Percentiles rank a stretch among this genome's conserved stretches.
Conservation (phyloP, 2,888 invertebrate genomes). For the Rapana venosa region DNA sequence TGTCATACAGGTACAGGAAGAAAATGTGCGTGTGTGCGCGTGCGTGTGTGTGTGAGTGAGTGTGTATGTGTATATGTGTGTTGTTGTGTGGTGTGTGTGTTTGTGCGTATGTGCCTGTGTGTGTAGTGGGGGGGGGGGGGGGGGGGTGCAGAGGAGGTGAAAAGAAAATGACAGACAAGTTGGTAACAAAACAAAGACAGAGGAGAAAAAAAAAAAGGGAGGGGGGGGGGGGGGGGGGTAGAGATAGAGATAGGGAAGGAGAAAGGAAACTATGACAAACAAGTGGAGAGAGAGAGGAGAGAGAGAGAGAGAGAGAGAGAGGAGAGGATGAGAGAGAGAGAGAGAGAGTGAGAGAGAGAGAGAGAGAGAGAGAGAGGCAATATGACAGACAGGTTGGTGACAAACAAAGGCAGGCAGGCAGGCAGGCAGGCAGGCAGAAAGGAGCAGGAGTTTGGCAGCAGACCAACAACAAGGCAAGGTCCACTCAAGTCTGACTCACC, state of each 20-base stretch:
- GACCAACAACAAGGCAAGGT: neutral
- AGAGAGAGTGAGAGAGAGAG: neutral
- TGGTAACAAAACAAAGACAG: neutral
- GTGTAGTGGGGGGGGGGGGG: no score
- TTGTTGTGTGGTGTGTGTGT: no score
- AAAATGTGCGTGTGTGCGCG: no score
- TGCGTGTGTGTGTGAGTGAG: no score
- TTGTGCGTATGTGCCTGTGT: no score
- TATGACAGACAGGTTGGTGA: neutral
- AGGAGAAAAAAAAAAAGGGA: neutral
- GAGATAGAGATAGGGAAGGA: neutral
- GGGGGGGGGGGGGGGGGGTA: neutral
- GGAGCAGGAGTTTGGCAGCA: neutral
- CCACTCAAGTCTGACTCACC: no score
- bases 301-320: neutral
- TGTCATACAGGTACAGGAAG: no score
- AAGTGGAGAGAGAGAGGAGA: neutral
- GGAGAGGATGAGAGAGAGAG: neutral
- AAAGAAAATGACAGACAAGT: neutral
- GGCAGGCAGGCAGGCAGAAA: neutral
- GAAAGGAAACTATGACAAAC: neutral
- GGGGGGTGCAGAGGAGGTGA: neutral
- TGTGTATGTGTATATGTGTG: no score
- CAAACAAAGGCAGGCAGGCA: neutral
- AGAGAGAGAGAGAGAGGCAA: neutral